phyloP scores from a whole-genome alignment of 1,140 invertebrate species.

The Homarus americanus region DNA sequence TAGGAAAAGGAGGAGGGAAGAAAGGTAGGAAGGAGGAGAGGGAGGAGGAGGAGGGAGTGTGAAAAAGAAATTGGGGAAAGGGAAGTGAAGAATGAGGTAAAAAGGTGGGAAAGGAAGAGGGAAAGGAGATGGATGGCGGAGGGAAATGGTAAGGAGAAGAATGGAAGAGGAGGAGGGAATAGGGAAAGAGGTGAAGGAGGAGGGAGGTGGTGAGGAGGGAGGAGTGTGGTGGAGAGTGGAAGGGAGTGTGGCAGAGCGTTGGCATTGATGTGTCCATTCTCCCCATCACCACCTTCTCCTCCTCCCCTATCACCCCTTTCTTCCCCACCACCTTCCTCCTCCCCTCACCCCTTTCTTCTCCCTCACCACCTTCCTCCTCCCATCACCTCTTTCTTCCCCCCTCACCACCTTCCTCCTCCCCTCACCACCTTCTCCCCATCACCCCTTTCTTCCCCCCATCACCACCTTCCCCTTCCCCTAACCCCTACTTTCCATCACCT shows the following conservation, averaged over 20 bases:
- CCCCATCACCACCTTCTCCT: not conserved
- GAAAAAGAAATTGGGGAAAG: not conserved
- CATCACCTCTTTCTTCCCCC: too few relatives aligned
- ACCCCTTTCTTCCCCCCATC: not conserved
- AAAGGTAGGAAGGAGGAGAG: too few relatives aligned
- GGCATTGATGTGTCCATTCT: not conserved
- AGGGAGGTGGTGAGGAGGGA: not conserved
- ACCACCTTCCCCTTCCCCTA: too few relatives aligned
- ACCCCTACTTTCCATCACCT: not conserved
- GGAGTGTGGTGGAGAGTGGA: not conserved
- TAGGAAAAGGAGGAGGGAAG: not conserved
- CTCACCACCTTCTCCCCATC: too few relatives aligned
- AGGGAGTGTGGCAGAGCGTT: not conserved
- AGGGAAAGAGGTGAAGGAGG: not conserved
- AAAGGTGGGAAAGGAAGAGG: not conserved
- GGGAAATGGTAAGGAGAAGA: not conserved
- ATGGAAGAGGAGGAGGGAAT: not conserved
- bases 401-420: too few relatives aligned
- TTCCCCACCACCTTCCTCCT: not conserved
- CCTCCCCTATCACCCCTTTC: too few relatives aligned
- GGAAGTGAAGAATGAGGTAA: not conserved
- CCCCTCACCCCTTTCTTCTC: not conserved
- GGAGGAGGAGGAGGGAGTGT: not conserved
- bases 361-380: too few relatives aligned
- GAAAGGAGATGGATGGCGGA: not conserved